Base-by-base conservation (phyloP, 2,888 invertebrate genomes). In the Synergus itoensis region DNA sequence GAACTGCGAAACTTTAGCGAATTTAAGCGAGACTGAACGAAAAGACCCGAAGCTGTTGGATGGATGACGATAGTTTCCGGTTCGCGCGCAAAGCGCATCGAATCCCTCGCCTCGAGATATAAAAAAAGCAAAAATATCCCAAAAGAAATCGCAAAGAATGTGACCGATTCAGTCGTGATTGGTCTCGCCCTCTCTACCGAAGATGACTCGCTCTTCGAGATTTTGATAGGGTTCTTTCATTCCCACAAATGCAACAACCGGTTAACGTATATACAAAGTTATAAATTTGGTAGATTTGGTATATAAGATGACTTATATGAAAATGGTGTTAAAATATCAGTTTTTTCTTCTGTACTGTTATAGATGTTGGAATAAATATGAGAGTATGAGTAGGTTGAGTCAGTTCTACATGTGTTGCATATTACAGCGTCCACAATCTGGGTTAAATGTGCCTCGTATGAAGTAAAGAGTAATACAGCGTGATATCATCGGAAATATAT, bases 21-120 rank as follows among this genome's bases (percentile, higher is more conserved):
- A 45, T 57, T 79, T 67, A 12, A n/a, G 64, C 81, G 83, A 57
- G 36, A 21, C 77, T 75, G 12, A 36, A 69, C 87, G 86, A 84
- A 64, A 64, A 18, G n/a, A 73, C 18, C 60, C 82, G 82, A 73
- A 21, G 21, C 4, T 43, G 8, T 36, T 53, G 36, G 48, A 48
- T 48, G 48, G 36, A 73, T 48, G 48, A 36, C n/a, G 36, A 48
- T 45, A 9, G 28, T 73, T 73, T 53, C 73, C 73, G 36, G 73
- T 73, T 53, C 73, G 8, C 28, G 67, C 67, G 28, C 21, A 69
- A 48, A 48, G 28, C 16, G 14, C 28, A 12, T 21, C 21, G 21
- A 53, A 73, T n/a, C 69, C 69, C 48, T 69, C 28, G 14, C 16
- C 21, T 28, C 18, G 8, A 16, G 3, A 53, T 16, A 43, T 12